Conservation (phyloP, 2,797 vertebrate genomes). For the Columba guinea region DNA sequence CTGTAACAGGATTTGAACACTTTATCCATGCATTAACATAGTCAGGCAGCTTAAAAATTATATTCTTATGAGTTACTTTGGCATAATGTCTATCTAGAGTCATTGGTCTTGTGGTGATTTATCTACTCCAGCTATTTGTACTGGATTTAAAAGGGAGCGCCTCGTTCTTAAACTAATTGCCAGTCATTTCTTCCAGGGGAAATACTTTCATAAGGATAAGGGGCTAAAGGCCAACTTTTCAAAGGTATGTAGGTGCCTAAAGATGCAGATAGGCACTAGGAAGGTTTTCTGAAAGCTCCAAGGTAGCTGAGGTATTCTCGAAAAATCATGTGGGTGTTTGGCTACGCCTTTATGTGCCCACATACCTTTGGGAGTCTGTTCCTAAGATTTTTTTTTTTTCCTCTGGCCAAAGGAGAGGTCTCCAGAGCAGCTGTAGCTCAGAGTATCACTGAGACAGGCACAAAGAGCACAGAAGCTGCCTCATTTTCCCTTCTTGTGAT, state of each 20-base stretch:
- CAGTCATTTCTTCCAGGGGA: conserved; percentile 16
- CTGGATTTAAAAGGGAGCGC: conserved; percentile 51
- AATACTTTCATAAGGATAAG: conserved; percentile 47
- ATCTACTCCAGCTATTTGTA: conserved; percentile 32
- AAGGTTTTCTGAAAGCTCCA: not conserved
- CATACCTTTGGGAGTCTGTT: not conserved
- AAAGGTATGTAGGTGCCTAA: not conserved
- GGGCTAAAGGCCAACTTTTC: conserved; percentile 35
- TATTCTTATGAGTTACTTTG: conserved; percentile 24
- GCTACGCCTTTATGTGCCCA: not conserved
- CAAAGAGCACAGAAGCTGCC: rapidly evolving
- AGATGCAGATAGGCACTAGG: not conserved
- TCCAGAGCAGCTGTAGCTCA: not conserved
- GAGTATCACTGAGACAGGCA: not conserved
- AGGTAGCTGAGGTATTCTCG: not conserved
- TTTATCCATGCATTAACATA: not conserved
- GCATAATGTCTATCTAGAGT: conserved; percentile 7
- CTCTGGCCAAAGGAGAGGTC: not conserved
- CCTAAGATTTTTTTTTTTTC: not conserved
- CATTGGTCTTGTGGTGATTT: not conserved
- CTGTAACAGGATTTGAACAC: not conserved
- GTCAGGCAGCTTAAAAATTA: conserved; percentile 28
- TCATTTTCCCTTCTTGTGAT: not conserved
- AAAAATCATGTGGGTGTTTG: not conserved
- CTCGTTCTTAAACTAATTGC: conserved; percentile 28